Conservation (phyloP, 2,888 invertebrate genomes). For the Drosophila kokeensis region DNA sequence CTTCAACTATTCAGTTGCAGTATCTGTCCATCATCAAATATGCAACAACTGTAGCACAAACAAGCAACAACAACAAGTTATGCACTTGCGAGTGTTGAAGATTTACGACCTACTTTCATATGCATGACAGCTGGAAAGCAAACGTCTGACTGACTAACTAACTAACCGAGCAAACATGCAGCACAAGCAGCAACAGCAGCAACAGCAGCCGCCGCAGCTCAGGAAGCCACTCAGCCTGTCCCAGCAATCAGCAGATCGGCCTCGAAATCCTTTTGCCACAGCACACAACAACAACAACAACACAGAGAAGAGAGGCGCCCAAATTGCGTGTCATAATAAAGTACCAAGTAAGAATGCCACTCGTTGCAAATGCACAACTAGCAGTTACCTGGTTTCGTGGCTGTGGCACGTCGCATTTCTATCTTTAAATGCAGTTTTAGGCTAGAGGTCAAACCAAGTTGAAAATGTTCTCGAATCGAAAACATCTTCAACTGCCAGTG, state of each 20-base stretch:
- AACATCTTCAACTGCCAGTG: neutral
- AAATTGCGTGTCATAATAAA: conserved; percentile 69
- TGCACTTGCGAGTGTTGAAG: conserved; percentile 53
- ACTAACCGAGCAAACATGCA: conserved; percentile 57
- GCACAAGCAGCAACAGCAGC: neutral
- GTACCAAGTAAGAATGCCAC: conserved; percentile 8
- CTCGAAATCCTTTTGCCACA: conserved; percentile 29
- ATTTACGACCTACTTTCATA: conserved; percentile 79
- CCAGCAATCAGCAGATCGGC: conserved; percentile 27
- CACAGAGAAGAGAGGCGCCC: conserved; percentile 4
- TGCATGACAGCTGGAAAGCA: conserved; percentile 73
- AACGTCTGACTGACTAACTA: conserved; percentile 70
- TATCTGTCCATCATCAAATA: conserved; percentile 58
- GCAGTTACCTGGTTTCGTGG: neutral
- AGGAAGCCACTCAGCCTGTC: conserved; percentile 29
- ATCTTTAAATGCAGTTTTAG: neutral
- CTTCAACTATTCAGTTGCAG: conserved; percentile 1
- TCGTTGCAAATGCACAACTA: neutral
- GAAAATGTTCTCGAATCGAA: neutral
- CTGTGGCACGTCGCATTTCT: neutral
- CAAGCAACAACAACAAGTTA: conserved; percentile 18
- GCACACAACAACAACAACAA: conserved; percentile 4
- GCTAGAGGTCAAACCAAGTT: neutral
- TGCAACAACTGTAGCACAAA: conserved; percentile 43
- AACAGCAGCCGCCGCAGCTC: conserved; percentile 5